These are phyloP conservation scores for Manis crassicaudata DNA, from an alignment of 2,797 vertebrate genomes.

Conservation along the genomic window DNA sequence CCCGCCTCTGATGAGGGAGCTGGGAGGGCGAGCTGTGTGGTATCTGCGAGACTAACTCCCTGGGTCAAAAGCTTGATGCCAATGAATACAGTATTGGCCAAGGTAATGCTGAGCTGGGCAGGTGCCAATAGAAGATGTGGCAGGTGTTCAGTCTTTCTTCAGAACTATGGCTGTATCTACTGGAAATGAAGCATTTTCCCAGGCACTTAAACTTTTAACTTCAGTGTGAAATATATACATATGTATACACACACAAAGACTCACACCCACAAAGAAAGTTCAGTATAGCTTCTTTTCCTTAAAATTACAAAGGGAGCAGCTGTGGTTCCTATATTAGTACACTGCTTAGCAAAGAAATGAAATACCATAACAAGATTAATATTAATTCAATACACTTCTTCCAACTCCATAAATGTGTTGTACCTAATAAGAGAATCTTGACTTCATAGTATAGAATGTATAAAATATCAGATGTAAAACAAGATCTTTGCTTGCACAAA, in stretches of 20 bases:
- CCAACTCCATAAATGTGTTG: neutral
- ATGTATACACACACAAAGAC: neutral
- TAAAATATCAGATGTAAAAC: neutral
- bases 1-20: neutral
- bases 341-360: slow-evolving; percentile 24
- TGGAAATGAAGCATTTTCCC: neutral
- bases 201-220: neutral
- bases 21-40: neutral
- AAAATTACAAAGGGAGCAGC: neutral
- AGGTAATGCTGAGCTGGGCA: neutral
- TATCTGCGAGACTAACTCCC: neutral
- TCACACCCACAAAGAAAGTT: neutral
- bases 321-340: neutral
- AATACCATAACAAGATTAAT: neutral
- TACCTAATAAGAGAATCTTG: neutral
- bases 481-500: neutral
- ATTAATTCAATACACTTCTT: slow-evolving; percentile 6
- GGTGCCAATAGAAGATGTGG: neutral
- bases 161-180: neutral
- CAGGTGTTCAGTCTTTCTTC: neutral
- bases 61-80: neutral
- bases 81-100: neutral
- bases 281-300: neutral
- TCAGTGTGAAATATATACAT: neutral
- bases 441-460: neutral